Evolutionary conservation across 2,888 invertebrate genomes (phyloP), one percentile per base, ranked within the genome.

Genomic region (Drosophila tanythrix): DNA sequence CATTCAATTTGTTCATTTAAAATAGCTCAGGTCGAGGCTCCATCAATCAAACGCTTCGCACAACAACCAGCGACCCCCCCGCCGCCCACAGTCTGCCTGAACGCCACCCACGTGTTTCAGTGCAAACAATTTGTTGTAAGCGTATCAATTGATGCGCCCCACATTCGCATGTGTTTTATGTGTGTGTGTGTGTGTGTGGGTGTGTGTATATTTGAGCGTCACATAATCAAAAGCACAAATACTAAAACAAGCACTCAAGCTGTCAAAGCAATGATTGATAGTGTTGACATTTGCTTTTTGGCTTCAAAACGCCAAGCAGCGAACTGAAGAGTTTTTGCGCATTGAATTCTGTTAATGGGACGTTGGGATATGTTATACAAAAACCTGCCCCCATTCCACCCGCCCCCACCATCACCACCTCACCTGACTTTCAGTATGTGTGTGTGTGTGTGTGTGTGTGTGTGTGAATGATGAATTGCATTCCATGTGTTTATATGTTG

Each of bases 161-260:
- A 33, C 79, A 48, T 68, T 58, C 62, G 31, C 48, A 36, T 43
- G 55, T 57, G 25, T 46, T 40, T 21, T 18, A 31, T 27, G 15
- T 50, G 56, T 58, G 27, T 61, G 66, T 51, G 71, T 31, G 46
- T 53, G 53, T 50, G 57, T 27, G 70, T 57, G 55, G 40, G 57
- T 8, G 36, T 56, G 50, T 68, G 38, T 59, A 71, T 52, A 55
- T 66, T 67, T 70, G 77, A 46, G 68, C 66, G 73, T 78, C 91
- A 89, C 89, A 87, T 87, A 87, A 87, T 87, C 87, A 87, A 87
- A 87, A 90, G 90, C 91, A 88, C 87, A 87, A 87, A 87, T 87
- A 90, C 87, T 87, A 87, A 90, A 90, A 87, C 87, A 87, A 90
- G 91, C 87, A 87, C 87, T 87, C 91, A 87, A 87, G 90, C 87